Percentiles rank a stretch among this genome's conserved stretches.
Conservation (phyloP, 2,113 vertebrate genomes). For the Harpagus bidentatus region DNA sequence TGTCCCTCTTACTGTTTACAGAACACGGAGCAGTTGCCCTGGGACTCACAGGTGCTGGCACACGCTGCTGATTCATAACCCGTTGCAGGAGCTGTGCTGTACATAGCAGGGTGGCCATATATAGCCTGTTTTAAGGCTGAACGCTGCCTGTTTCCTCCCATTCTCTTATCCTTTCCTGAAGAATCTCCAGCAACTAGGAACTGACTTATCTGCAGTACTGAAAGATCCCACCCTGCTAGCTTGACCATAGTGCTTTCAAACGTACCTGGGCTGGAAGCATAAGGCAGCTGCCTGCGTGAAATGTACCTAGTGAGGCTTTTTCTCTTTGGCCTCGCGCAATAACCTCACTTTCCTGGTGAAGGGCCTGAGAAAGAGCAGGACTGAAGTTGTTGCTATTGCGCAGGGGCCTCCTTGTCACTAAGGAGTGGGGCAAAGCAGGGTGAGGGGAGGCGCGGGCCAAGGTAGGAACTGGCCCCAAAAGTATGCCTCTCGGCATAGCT, state of each 20-base stretch:
- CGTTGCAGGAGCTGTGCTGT: background rate
- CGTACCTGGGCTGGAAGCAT: background rate
- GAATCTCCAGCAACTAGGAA: background rate
- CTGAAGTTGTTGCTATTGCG: background rate
- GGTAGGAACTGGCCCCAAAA: background rate
- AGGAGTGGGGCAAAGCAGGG: background rate
- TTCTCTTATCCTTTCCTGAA: background rate
- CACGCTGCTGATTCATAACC: background rate
- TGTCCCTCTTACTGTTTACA: background rate
- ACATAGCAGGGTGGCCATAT: background rate
- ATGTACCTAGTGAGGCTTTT: background rate
- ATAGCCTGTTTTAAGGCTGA: background rate
- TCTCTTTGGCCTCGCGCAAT: background rate
- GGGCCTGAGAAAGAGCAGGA: background rate
- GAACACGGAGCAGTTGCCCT: background rate
- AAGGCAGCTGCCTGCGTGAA: background rate
- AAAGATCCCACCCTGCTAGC: background rate
- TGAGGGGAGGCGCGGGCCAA: accelerated
- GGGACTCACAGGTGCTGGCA: accelerated
- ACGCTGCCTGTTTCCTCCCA: background rate
- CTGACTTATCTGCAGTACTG: background rate
- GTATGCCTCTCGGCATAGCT: accelerated
- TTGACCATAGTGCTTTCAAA: background rate
- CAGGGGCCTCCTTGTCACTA: background rate
- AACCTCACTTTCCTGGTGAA: background rate